phyloP scores from a whole-genome alignment of 35 echinoderm and acorn worm species.

The Acanthaster planci region DNA sequence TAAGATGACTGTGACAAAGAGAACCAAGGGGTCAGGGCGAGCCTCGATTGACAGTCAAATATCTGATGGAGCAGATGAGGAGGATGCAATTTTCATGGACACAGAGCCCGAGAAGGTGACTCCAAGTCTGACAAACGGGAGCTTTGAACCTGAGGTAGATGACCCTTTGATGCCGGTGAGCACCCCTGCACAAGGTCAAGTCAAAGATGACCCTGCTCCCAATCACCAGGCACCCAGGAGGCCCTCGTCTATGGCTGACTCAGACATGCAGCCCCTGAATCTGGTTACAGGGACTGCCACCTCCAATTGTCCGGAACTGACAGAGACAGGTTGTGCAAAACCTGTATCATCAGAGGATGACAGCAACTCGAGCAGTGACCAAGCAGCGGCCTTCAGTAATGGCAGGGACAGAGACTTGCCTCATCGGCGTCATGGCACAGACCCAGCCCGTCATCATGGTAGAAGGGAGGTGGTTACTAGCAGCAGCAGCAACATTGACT shows the following conservation, averaged over 20 bases:
- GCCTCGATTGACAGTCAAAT: background rate
- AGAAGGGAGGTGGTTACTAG: background rate
- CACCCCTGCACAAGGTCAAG: no score
- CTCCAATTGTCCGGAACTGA: background rate
- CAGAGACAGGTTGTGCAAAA: background rate
- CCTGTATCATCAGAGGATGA: background rate
- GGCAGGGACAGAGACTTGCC: background rate
- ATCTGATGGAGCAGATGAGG: background rate
- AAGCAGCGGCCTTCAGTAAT: background rate
- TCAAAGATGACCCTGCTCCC: background rate
- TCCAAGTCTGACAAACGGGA: background rate
- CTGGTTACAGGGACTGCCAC: background rate
- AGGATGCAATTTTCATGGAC: background rate
- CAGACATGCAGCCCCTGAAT: constrained; percentile 7
- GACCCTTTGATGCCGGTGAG: no score
- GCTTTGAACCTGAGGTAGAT: no score
- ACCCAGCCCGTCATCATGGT: background rate
- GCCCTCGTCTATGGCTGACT: background rate
- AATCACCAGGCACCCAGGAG: background rate
- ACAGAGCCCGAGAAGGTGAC: background rate
- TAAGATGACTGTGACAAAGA: background rate
- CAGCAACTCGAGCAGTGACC: constrained; percentile 2
- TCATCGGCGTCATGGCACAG: background rate
- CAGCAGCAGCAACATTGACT: background rate
- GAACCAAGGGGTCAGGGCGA: background rate